Evolutionary conservation across 2,113 vertebrate species (phyloP).

Genomic region (Panthera leo): DNA sequence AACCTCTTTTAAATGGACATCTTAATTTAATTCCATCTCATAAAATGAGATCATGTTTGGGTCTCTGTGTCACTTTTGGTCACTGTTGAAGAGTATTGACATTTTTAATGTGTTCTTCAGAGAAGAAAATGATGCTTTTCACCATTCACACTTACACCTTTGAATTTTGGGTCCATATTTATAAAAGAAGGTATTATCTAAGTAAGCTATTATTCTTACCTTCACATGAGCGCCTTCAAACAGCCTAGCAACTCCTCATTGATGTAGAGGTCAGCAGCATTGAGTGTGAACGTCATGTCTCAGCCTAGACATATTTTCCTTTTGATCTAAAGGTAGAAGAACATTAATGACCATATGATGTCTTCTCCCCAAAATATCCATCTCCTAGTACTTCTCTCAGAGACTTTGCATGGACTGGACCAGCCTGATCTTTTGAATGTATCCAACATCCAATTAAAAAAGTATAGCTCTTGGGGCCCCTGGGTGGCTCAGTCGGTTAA

Average conservation of each 20-base stretch:
- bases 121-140: neutral
- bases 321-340: neutral
- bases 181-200: neutral
- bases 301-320: neutral
- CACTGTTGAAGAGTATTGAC: neutral
- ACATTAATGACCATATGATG: neutral
- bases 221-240: neutral
- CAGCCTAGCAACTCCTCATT: neutral
- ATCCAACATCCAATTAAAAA: neutral
- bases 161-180: neutral
- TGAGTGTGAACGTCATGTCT: neutral
- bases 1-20: neutral
- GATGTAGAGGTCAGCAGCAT: neutral
- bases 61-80: neutral
- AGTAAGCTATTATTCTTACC: neutral
- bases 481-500: too few species aligned
- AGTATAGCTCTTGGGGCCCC: neutral
- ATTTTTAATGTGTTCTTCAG: neutral
- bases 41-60: neutral
- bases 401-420: neutral
- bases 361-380: neutral
- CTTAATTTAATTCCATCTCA: neutral
- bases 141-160: neutral
- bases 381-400: neutral
- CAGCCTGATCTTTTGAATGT: neutral